phyloP scores from a whole-genome alignment of 2,888 invertebrate species.

The Eupithecia subfuscata region DNA sequence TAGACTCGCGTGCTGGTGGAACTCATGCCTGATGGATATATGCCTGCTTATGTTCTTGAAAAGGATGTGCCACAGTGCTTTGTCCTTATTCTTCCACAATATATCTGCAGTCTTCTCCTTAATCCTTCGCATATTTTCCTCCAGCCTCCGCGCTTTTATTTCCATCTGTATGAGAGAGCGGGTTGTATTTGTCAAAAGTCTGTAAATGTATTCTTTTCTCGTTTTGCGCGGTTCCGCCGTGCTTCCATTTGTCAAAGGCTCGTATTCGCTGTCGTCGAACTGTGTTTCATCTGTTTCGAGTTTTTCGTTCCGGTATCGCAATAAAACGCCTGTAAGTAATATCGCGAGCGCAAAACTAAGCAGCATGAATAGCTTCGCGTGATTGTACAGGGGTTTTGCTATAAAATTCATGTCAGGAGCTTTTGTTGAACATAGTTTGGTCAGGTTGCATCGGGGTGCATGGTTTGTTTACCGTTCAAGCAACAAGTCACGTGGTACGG shows the following conservation, averaged over 20 bases:
- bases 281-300: constrained; percentile 55
- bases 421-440: constrained; percentile 51
- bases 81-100: constrained; percentile 83
- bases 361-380: constrained; percentile 73
- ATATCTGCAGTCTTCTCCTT: constrained; percentile 83
- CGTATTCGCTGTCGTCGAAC: constrained; percentile 62
- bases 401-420: constrained; percentile 76
- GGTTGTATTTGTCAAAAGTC: constrained; percentile 82
- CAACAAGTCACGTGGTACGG: constrained; percentile 77
- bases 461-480: constrained; percentile 62
- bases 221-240: constrained; percentile 67
- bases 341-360: constrained; percentile 67
- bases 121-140: constrained; percentile 84
- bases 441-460: constrained; percentile 62
- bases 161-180: constrained; percentile 84
- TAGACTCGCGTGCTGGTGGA: constrained; percentile 79
- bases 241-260: constrained; percentile 72
- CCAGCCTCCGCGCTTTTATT: constrained; percentile 83
- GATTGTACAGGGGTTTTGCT: constrained; percentile 69
- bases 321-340: constrained; percentile 66
- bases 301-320: constrained; percentile 51
- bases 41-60: constrained; percentile 83
- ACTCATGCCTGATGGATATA: constrained; percentile 80
- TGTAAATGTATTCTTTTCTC: constrained; percentile 82
- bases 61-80: constrained; percentile 81